Conservation (phyloP, 2,113 vertebrate species). For the Talpa occidentalis region DNA sequence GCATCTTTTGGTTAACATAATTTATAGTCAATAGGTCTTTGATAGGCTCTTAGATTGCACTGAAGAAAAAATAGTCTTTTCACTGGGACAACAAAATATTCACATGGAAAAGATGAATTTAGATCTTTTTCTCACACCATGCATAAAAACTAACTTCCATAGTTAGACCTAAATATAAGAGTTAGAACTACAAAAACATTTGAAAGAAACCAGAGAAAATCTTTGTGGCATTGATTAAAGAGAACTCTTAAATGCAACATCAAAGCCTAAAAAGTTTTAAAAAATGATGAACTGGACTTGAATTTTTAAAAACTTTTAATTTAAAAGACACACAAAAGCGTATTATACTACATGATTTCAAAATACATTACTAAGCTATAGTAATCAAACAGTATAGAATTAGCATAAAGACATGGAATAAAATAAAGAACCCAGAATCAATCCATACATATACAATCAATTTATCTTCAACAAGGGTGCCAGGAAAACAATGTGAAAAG, state of each 20-base stretch:
- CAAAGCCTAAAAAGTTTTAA: neutral
- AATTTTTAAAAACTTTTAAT: slow-evolving; percentile 22
- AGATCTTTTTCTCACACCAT: neutral
- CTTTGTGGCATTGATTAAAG: neutral
- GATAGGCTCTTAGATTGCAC: neutral
- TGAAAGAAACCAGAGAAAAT: slow-evolving; percentile 25
- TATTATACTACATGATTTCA: neutral
- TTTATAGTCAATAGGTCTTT: neutral
- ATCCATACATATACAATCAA: neutral
- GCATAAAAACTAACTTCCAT: neutral
- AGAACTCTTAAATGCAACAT: neutral
- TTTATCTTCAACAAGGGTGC: neutral
- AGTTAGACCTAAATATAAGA: neutral
- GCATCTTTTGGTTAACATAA: too few relatives aligned
- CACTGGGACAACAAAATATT: neutral
- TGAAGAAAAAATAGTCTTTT: neutral
- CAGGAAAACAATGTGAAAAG: neutral
- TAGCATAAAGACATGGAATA: neutral
- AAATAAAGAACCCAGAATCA: neutral
- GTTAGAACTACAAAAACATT: neutral
- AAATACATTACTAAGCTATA: neutral
- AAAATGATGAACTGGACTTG: neutral
- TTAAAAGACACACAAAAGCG: neutral
- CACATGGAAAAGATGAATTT: neutral
- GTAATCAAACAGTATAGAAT: neutral